Evolutionary conservation across 2,888 invertebrate genomes (phyloP).

Genomic region (Mactromeris polynyma): DNA sequence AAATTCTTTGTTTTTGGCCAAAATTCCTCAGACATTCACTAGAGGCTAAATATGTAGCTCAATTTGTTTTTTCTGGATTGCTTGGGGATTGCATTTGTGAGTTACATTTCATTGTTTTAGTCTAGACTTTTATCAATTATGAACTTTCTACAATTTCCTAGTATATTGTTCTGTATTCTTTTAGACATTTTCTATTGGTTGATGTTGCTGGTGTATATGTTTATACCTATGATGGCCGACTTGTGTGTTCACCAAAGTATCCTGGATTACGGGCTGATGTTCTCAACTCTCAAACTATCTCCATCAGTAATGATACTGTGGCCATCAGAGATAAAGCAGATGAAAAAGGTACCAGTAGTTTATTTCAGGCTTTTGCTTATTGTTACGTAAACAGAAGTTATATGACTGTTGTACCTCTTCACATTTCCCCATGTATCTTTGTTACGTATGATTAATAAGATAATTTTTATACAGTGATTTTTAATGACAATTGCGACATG

Average conservation of each 20-base stretch:
- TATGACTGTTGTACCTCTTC: no score
- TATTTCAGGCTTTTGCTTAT: no score
- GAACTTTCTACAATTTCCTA: neutral
- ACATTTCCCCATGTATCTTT: no score
- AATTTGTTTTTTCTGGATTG: neutral
- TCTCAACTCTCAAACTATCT: conserved; percentile 92
- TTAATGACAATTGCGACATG: no score
- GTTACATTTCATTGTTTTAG: neutral
- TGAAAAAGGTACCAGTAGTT: conserved; percentile 90
- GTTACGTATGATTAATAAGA: no score
- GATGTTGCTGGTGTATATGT: conserved; percentile 94
- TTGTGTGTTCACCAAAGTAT: conserved; percentile 94
- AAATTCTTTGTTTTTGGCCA: no score
- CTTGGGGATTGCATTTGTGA: neutral
- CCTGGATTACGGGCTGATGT: conserved; percentile 93
- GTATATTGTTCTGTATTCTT: neutral
- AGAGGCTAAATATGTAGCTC: no score
- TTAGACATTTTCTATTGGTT: conserved; percentile 95
- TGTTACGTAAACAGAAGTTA: no score
- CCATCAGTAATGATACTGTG: conserved; percentile 95
- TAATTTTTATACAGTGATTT: no score
- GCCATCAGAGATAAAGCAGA: conserved; percentile 95
- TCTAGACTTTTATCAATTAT: neutral
- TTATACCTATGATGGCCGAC: conserved; percentile 97
- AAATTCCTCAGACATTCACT: no score